Conservation (phyloP, 2,113 vertebrate species). For the Cephalopholis sonnerati region DNA sequence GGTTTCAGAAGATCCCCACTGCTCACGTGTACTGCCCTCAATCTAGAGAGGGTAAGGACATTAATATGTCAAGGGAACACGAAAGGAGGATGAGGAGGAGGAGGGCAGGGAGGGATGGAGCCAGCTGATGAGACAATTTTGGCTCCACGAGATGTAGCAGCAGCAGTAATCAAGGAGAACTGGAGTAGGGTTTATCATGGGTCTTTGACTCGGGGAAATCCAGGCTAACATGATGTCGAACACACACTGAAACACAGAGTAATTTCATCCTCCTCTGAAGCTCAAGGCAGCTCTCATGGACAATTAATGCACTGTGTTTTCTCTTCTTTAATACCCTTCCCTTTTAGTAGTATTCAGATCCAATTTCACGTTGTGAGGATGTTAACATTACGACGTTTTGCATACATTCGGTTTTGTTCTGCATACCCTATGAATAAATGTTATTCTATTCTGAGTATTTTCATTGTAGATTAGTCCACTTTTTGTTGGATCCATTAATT, state of each 20-base stretch:
- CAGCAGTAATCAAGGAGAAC: slow-evolving; percentile 45
- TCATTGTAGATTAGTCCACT: no score
- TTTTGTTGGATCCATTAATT: not conserved
- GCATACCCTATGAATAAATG: no score
- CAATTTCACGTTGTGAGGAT: no score
- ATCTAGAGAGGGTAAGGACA: slow-evolving; percentile 47
- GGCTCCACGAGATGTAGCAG: slow-evolving; percentile 23
- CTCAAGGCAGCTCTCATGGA: not conserved
- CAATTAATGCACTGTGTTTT: not conserved
- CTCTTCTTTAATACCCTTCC: not conserved
- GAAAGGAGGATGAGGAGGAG: slow-evolving; percentile 7
- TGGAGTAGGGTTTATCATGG: slow-evolving; percentile 41
- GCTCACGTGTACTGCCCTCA: slow-evolving; percentile 70
- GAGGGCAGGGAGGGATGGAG: slow-evolving; percentile 28
- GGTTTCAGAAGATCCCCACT: slow-evolving; percentile 37
- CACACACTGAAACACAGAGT: slow-evolving; percentile 12
- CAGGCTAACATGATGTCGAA: slow-evolving; percentile 43
- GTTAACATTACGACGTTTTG: no score
- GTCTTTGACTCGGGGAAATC: slow-evolving; percentile 52
- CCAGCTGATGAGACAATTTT: slow-evolving; percentile 59
- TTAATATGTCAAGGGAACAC: slow-evolving; percentile 62
- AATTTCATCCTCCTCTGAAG: slow-evolving; percentile 33
- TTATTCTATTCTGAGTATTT: no score
- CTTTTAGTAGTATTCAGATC: not conserved
- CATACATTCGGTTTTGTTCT: no score